A percentile compares a stretch with the other conserved stretches of the same genome.
These are phyloP conservation scores for Ochotona curzoniae DNA, from an alignment of 2,113 vertebrate species.

Conservation along the genomic window DNA sequence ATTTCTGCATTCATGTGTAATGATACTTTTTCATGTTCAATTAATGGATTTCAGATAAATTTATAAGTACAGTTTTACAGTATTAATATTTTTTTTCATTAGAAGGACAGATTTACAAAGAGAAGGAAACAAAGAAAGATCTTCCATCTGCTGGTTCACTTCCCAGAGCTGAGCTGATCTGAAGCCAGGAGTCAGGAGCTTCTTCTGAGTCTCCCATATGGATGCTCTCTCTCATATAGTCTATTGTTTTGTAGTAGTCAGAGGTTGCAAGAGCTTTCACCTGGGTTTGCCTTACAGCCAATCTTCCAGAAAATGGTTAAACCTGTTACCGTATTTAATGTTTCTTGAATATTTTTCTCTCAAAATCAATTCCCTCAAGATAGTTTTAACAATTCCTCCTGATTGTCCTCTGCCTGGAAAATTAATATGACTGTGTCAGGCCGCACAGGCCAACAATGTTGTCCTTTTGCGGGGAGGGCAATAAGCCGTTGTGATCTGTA, in stretches of 20 bases:
- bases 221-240: neutral
- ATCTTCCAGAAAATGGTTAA: neutral
- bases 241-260: neutral
- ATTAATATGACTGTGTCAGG: neutral
- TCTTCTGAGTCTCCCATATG: no score
- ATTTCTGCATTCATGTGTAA: no score
- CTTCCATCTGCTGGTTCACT: no score
- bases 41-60: no score
- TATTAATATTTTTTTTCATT: no score
- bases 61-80: no score
- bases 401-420: neutral
- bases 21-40: no score
- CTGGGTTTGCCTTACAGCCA: neutral
- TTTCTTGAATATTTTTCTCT: neutral
- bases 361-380: neutral
- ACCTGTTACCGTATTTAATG: neutral
- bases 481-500: neutral
- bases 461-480: neutral
- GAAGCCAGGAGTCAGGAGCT: no score
- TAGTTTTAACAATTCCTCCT: neutral
- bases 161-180: no score
- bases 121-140: no score
- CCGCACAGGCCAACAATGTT: neutral
- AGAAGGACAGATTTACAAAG: no score
- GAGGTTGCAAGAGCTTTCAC: neutral